Evolutionary conservation across 2,797 vertebrate genomes (phyloP).

Genomic region (Danio kyathit): DNA sequence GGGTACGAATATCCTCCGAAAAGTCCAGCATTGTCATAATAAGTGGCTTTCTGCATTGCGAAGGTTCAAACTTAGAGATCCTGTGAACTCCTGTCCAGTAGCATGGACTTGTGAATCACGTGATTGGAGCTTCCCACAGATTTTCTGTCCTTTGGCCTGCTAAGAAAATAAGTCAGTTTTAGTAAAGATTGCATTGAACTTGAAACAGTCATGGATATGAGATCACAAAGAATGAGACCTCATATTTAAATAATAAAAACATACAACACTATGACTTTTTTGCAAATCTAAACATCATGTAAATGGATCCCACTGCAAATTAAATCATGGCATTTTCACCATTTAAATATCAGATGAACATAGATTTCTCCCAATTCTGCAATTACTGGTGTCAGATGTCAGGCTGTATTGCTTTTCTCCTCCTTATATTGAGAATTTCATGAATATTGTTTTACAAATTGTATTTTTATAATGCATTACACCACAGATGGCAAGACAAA

Average conservation of each 20-base stretch:
- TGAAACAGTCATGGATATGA: not conserved
- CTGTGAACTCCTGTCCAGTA: conserved; percentile 88
- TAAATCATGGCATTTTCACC: not conserved
- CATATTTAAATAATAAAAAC: not conserved
- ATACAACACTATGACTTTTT: not conserved
- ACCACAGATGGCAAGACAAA: not conserved
- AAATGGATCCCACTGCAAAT: not conserved
- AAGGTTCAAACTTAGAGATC: conserved; percentile 84
- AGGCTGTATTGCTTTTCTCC: not conserved
- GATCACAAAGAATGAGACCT: not conserved
- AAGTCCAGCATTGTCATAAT: conserved; percentile 97
- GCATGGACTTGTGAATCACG: conserved; percentile 88
- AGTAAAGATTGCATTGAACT: not conserved
- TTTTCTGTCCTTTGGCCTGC: conserved; percentile 77
- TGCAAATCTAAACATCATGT: not conserved
- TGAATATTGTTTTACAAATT: not conserved
- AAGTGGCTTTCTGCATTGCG: conserved; percentile 98
- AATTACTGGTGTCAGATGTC: not conserved
- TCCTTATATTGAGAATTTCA: not conserved
- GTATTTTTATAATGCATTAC: not conserved
- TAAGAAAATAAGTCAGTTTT: conserved; percentile 49
- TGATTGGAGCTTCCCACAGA: conserved; percentile 82
- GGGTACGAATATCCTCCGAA: conserved; percentile 95
- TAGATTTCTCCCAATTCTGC: not conserved
- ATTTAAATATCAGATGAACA: not conserved